A percentile compares a stretch with the other conserved stretches of the same genome.
These are phyloP conservation scores for Quadroppia sp. DNA, from an alignment of 2,888 invertebrate species.

Conservation along the genomic window DNA sequence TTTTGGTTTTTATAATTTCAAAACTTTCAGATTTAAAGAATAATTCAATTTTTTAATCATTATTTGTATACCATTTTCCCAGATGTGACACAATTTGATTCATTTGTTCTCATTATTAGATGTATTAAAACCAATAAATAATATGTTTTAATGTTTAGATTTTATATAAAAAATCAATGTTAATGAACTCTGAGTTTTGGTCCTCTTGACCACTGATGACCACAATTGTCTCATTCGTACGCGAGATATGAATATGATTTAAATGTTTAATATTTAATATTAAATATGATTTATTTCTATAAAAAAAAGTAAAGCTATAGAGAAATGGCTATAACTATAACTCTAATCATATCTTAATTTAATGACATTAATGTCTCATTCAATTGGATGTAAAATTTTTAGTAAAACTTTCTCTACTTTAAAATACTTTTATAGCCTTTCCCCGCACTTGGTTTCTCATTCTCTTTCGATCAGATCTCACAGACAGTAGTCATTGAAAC, in stretches of 20 bases:
- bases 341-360: constrained; percentile 1
- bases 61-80: not conserved
- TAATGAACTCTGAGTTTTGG: constrained; percentile 4
- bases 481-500: constrained; percentile 31
- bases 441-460: not conserved
- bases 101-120: constrained; percentile 16
- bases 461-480: constrained; percentile 15
- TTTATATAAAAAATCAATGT: not conserved
- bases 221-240: constrained; percentile 9
- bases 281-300: not conserved
- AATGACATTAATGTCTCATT: not conserved
- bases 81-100: constrained; percentile 20
- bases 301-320: not conserved
- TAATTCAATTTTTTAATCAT: constrained; percentile 1
- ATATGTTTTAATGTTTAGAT: not conserved
- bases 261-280: not conserved
- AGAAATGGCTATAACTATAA: not conserved
- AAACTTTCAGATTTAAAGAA: not conserved
- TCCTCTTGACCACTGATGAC: not conserved
- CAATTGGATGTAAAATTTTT: not conserved
- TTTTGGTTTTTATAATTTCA: constrained; percentile 9
- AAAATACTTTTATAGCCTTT: not conserved
- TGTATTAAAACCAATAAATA: constrained; percentile 8
- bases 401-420: not conserved
- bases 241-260: not conserved